Percentiles rank a stretch among this genome's conserved stretches.
Conservation (phyloP, 1,140 invertebrate species). For the Popillia japonica region DNA sequence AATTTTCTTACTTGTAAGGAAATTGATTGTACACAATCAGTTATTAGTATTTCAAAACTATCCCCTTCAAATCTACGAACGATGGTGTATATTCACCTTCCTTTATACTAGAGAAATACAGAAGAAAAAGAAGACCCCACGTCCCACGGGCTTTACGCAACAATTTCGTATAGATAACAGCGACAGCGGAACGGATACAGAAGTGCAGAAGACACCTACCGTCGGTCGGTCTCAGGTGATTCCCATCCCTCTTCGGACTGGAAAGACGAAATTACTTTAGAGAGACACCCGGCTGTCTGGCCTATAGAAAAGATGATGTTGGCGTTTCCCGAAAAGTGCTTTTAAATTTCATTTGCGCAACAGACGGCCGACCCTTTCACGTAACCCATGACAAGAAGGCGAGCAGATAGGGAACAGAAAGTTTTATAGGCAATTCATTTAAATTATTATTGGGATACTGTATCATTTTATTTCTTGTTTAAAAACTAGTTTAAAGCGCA, state of each 20-base stretch:
- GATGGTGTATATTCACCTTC: neutral
- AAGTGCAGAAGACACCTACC: neutral
- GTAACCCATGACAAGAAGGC: too few relatives aligned
- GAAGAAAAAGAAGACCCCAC: neutral
- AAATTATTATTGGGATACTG: too few relatives aligned
- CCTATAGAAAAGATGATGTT: neutral
- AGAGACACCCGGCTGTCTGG: constrained; percentile 1
- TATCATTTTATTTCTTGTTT: too few relatives aligned
- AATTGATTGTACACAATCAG: too few relatives aligned
- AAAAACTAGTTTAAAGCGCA: too few relatives aligned
- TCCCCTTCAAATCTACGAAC: too few relatives aligned
- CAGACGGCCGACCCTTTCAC: neutral
- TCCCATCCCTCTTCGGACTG: neutral
- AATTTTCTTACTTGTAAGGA: too few relatives aligned
- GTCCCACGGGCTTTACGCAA: constrained; percentile 3
- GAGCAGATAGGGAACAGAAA: neutral
- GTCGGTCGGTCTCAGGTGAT: constrained; percentile 8
- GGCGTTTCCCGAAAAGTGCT: neutral
- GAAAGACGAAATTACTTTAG: constrained; percentile 17
- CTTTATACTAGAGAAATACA: neutral
- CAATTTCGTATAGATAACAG: neutral
- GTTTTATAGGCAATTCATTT: neutral
- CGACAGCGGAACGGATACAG: neutral
- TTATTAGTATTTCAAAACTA: too few relatives aligned
- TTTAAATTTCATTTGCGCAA: constrained; percentile 11